These are phyloP conservation scores for Saxidomus purpurata DNA, from an alignment of 1,140 invertebrate genomes.

Conservation along the genomic window DNA sequence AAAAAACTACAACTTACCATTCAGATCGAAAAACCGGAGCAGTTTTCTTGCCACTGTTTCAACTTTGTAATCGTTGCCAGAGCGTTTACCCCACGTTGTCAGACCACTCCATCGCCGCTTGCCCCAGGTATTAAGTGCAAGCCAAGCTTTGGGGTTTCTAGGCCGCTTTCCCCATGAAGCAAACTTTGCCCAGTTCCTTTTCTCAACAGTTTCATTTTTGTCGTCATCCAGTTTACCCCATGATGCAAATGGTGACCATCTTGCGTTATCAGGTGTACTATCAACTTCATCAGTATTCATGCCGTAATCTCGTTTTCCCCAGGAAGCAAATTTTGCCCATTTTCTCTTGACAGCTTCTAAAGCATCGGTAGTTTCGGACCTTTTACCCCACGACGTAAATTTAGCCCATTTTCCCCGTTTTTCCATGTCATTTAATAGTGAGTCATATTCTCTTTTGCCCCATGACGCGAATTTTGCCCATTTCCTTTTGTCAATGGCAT, in stretches of 20 bases:
- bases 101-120: slow-evolving; percentile 58
- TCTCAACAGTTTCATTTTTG: background rate
- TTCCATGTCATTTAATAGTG: background rate
- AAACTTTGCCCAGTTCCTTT: slow-evolving; percentile 59
- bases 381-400: slow-evolving; percentile 59
- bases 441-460: slow-evolving; percentile 33
- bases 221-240: slow-evolving; percentile 49
- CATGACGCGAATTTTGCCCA: slow-evolving; percentile 57
- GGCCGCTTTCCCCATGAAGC: slow-evolving; percentile 59
- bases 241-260: slow-evolving; percentile 38
- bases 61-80: background rate
- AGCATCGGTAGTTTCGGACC: background rate
- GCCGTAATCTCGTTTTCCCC: slow-evolving; percentile 51
- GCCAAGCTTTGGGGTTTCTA: slow-evolving; percentile 11
- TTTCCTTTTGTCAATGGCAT: slow-evolving; percentile 29
- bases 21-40: slow-evolving; percentile 31
- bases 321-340: slow-evolving; percentile 59
- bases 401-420: slow-evolving; percentile 57
- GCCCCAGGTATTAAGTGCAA: slow-evolving; percentile 22
- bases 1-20: slow-evolving; percentile 63
- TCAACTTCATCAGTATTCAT: background rate
- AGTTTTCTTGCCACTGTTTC: slow-evolving; percentile 1
- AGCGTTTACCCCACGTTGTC: slow-evolving; percentile 62
- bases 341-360: slow-evolving; percentile 51
- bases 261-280: slow-evolving; percentile 13